Conservation (phyloP, 2,888 invertebrate species). For the Agriotes lineatus region DNA sequence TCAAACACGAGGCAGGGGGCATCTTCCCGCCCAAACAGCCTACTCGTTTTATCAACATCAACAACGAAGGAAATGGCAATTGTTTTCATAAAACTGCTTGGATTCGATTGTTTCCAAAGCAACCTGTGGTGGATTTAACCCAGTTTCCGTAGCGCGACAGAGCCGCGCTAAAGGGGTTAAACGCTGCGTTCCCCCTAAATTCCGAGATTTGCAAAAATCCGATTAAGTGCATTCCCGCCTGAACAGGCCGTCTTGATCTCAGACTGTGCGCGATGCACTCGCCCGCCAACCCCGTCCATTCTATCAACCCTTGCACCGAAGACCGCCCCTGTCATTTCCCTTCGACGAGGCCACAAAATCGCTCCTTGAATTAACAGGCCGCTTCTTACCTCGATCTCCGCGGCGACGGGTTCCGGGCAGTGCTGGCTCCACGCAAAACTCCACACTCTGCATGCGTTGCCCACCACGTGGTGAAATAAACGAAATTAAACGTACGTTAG, state of each 20-base stretch:
- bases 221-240: constrained; percentile 8
- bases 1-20: too few relatives aligned
- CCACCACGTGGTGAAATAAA: constrained; percentile 30
- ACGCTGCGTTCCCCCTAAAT: too few relatives aligned
- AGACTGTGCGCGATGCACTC: constrained; percentile 10
- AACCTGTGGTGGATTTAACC: too few relatives aligned
- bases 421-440: neutral
- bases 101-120: too few relatives aligned
- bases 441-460: neutral
- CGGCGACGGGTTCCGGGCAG: neutral
- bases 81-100: too few relatives aligned
- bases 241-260: constrained; percentile 16
- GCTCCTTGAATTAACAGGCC: neutral
- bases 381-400: constrained; percentile 8
- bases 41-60: too few relatives aligned
- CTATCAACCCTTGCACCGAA: constrained; percentile 23
- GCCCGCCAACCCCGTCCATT: neutral
- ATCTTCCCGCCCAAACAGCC: too few relatives aligned
- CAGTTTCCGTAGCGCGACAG: too few relatives aligned
- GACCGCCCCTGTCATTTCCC: constrained; percentile 11
- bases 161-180: too few relatives aligned
- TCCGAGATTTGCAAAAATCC: constrained; percentile 10
- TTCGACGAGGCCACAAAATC: neutral
- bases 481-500: constrained; percentile 14
- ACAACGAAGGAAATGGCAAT: too few relatives aligned